phyloP scores from a whole-genome alignment of 2,113 vertebrate genomes.

The Chaetura pelagica region DNA sequence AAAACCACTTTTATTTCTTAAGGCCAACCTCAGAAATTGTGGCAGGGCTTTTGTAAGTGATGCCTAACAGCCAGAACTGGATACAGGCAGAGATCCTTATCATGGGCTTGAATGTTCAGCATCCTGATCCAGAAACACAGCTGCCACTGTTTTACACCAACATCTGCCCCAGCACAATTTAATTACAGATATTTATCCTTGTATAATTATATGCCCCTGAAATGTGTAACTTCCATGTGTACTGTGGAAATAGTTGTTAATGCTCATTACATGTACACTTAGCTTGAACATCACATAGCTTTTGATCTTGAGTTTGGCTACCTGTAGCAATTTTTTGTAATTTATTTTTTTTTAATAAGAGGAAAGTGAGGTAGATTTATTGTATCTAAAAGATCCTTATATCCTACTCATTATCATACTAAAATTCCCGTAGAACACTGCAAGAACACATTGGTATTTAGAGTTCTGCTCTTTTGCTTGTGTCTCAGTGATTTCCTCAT shows the following conservation, averaged over 20 bases:
- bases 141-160: neutral
- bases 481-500: neutral
- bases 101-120: neutral
- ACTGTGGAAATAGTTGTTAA: neutral
- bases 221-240: neutral
- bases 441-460: rapidly evolving
- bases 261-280: neutral
- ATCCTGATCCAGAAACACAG: neutral
- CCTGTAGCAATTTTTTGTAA: neutral
- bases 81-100: neutral
- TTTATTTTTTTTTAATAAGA: neutral
- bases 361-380: neutral
- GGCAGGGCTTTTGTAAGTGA: neutral
- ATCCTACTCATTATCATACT: neutral
- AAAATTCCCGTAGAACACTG: neutral
- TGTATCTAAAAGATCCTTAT: neutral
- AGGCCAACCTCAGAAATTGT: neutral
- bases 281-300: neutral
- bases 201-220: neutral
- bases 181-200: neutral
- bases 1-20: neutral
- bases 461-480: neutral
- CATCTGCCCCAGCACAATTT: neutral
- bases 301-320: neutral
- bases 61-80: neutral